Conservation (phyloP, 2,888 invertebrate genomes). For the Lomographa bimaculata region DNA sequence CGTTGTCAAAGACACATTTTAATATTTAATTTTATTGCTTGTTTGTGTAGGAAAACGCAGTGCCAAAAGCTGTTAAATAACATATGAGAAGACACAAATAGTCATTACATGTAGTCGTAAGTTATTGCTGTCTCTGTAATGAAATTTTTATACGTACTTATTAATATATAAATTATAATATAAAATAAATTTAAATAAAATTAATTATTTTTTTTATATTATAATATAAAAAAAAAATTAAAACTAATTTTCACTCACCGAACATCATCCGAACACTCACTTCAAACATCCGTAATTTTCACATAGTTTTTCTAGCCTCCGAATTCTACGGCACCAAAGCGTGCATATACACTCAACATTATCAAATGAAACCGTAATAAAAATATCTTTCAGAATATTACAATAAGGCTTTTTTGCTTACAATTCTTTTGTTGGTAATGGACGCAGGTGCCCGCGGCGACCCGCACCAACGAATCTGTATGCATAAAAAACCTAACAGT, state of each 20-base stretch:
- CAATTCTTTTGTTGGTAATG: conserved; percentile 49
- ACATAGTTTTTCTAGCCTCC: conserved; percentile 11
- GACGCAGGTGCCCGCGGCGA: conserved; percentile 38
- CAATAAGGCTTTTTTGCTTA: conserved; percentile 43
- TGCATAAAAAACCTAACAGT: conserved; percentile 26
- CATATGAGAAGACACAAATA: too few relatives aligned
- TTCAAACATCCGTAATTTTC: conserved; percentile 26
- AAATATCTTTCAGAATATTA: conserved; percentile 14
- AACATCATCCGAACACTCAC: conserved; percentile 28
- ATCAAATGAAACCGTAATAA: conserved; percentile 16
- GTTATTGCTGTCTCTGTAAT: too few relatives aligned
- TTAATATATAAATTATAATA: too few relatives aligned
- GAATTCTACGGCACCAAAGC: conserved; percentile 1
- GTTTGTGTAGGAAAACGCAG: too few relatives aligned
- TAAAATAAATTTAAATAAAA: too few relatives aligned
- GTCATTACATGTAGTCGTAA: too few relatives aligned
- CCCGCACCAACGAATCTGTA: conserved; percentile 29
- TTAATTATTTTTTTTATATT: too few relatives aligned
- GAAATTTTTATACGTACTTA: too few relatives aligned
- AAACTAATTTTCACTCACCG: conserved; percentile 37
- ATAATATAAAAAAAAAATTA: too few relatives aligned
- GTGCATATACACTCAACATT: conserved; percentile 17
- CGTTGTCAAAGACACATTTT: too few relatives aligned
- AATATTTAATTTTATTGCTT: too few relatives aligned
- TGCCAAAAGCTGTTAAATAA: too few relatives aligned